Evolutionary conservation across 2,113 vertebrate species (phyloP).

Genomic region (Rousettus leschenaultii): DNA sequence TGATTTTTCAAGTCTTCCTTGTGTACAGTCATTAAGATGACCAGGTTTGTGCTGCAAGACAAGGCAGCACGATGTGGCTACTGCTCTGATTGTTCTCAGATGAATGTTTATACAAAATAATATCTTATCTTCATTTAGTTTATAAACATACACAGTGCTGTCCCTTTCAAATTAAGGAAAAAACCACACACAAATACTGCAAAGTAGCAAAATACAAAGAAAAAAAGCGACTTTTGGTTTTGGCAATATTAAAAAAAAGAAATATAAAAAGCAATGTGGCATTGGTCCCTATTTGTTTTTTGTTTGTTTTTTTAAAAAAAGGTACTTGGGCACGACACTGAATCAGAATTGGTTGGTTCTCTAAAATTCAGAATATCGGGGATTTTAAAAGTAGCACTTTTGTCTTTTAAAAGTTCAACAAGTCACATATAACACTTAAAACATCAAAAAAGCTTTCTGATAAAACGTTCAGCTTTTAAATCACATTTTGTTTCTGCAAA

Average conservation of each 20-base stretch:
- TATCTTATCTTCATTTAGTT: slow-evolving; percentile 74
- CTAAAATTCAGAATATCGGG: slow-evolving; percentile 73
- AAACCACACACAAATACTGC: slow-evolving; percentile 81
- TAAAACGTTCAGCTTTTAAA: slow-evolving; percentile 83
- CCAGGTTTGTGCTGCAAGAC: neutral
- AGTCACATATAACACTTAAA: slow-evolving; percentile 84
- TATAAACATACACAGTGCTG: slow-evolving; percentile 79
- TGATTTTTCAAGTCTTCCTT: slow-evolving; percentile 33
- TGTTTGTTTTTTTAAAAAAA: no score
- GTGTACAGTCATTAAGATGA: neutral
- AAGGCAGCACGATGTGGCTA: slow-evolving; percentile 27
- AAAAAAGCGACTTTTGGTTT: slow-evolving; percentile 79
- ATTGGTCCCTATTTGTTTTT: slow-evolving; percentile 84
- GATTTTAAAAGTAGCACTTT: slow-evolving; percentile 79
- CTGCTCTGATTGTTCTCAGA: slow-evolving; percentile 54
- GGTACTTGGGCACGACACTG: slow-evolving; percentile 74
- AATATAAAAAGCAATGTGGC: slow-evolving; percentile 80
- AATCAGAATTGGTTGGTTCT: slow-evolving; percentile 65
- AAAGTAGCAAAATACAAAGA: slow-evolving; percentile 81
- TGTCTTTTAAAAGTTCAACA: slow-evolving; percentile 76
- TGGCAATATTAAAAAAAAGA: slow-evolving; percentile 79
- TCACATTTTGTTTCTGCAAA: slow-evolving; percentile 74
- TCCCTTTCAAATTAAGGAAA: slow-evolving; percentile 75
- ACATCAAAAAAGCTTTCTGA: slow-evolving; percentile 80
- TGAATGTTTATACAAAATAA: slow-evolving; percentile 76